Conservation (phyloP, 2,113 vertebrate species). For the Ochotona curzoniae region DNA sequence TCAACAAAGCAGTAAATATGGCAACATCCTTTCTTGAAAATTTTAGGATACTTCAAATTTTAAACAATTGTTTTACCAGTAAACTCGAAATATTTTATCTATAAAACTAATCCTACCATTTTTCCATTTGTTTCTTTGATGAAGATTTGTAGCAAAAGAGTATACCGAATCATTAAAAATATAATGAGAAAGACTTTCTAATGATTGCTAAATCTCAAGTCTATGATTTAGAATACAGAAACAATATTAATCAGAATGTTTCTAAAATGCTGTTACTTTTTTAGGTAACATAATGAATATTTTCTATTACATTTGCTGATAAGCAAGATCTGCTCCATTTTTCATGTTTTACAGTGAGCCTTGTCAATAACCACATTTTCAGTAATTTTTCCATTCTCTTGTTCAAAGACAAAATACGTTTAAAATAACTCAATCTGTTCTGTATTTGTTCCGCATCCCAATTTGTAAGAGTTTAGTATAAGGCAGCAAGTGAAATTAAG, state of each 20-base stretch:
- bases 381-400: not conserved
- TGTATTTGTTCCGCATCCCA: not conserved
- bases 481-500: not conserved
- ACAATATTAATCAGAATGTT: not conserved
- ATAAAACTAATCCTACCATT: slow-evolving; percentile 41
- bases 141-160: not conserved
- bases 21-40: slow-evolving; percentile 49
- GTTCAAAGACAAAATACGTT: not conserved
- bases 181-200: not conserved
- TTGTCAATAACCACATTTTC: not conserved
- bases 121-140: slow-evolving; percentile 40
- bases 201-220: not conserved
- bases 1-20: slow-evolving; percentile 62
- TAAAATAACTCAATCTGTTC: slow-evolving; percentile 11
- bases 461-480: not conserved
- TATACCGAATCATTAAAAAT: not conserved
- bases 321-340: not conserved
- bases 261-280: not conserved
- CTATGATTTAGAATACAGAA: not conserved
- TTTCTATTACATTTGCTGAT: not conserved
- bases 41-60: slow-evolving; percentile 69
- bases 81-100: slow-evolving; percentile 32
- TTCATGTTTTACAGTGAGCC: not conserved
- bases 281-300: not conserved
- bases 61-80: slow-evolving; percentile 58